Evolutionary conservation across 1,140 invertebrate species (phyloP).

Genomic region (Drosophila nebulosa): DNA sequence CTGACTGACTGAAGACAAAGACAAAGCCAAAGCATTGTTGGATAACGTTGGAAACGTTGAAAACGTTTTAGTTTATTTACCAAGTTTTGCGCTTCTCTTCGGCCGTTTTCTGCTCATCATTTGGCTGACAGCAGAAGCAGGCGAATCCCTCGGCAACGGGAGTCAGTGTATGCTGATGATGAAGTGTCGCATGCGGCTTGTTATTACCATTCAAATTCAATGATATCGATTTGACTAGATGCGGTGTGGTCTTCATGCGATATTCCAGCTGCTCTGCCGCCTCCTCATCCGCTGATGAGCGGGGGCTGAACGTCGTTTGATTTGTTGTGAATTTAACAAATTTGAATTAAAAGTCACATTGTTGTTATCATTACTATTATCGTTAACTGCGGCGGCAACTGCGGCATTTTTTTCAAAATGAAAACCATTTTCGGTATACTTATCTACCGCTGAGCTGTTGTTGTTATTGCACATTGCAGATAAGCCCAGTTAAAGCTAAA

Average conservation of each 20-base stretch:
- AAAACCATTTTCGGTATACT: constrained; percentile 50
- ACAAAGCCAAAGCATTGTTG: neutral
- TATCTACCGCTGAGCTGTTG: constrained; percentile 48
- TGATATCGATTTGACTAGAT: constrained; percentile 57
- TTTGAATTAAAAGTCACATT: constrained; percentile 30
- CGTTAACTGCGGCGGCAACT: constrained; percentile 2
- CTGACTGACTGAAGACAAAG: neutral
- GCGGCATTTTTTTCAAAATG: constrained; percentile 37
- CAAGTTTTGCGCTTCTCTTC: constrained; percentile 15
- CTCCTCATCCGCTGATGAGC: neutral
- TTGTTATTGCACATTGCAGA: constrained; percentile 66
- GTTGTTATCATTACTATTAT: constrained; percentile 45
- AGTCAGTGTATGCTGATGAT: constrained; percentile 25
- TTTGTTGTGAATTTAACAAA: constrained; percentile 19
- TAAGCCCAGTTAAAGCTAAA: constrained; percentile 22
- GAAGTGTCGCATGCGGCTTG: constrained; percentile 3
- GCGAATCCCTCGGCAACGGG: constrained; percentile 39
- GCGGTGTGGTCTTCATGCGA: constrained; percentile 11
- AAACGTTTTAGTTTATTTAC: constrained; percentile 26
- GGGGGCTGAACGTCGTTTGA: constrained; percentile 50
- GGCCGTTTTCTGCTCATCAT: constrained; percentile 1
- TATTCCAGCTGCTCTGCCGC: too few species aligned
- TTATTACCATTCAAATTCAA: constrained; percentile 26
- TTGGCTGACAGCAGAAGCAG: constrained; percentile 60
- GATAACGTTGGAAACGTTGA: too few species aligned